Percentiles rank a stretch among this genome's conserved stretches.
These are phyloP conservation scores for Psittacula echo DNA, from an alignment of 2,797 vertebrate species.

Conservation along the genomic window DNA sequence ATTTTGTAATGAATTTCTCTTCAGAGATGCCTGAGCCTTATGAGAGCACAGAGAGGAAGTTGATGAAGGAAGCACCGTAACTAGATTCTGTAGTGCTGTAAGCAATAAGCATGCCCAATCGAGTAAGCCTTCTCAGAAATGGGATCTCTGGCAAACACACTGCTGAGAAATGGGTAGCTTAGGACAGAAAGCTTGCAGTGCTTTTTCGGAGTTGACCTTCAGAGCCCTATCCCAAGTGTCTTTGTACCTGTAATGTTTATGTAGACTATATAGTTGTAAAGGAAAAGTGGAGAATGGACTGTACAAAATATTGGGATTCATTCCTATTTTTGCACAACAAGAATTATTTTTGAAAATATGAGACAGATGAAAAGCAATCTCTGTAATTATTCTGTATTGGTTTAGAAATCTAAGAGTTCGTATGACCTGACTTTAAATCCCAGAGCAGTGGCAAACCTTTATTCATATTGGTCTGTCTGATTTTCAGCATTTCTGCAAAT, in stretches of 20 bases:
- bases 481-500: neutral
- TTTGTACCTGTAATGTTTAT: neutral
- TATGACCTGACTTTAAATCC: neutral
- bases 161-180: neutral
- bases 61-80: neutral
- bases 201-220: neutral
- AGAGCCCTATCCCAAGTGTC: neutral
- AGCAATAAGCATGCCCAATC: neutral
- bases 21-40: neutral
- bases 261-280: neutral
- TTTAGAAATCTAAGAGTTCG: neutral
- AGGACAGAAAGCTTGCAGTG: neutral
- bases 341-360: neutral
- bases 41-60: neutral
- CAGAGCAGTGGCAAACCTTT: neutral
- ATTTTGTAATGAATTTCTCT: neutral
- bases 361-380: neutral
- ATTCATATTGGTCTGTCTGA: neutral
- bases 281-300: neutral
- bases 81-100: neutral
- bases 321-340: neutral
- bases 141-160: neutral
- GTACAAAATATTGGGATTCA: neutral
- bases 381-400: neutral
- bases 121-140: neutral